Percentiles rank a stretch among this genome's conserved stretches.
phyloP scores from a whole-genome alignment of 1,140 invertebrate species.

The Zaprionus capensis region DNA sequence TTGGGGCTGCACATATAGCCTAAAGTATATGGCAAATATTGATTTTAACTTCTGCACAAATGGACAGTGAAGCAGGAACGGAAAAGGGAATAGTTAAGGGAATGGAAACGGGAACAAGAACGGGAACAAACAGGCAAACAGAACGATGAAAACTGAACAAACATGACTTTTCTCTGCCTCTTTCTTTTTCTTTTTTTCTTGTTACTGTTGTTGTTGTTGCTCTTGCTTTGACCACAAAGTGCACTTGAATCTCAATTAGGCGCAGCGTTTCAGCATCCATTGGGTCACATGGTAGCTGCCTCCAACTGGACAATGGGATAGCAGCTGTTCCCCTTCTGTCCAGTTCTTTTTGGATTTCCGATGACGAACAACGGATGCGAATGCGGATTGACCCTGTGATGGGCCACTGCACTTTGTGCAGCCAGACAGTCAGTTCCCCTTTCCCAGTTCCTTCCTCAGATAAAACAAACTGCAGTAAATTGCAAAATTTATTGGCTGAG shows the following conservation, averaged over 20 bases:
- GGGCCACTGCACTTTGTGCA: constrained; percentile 64
- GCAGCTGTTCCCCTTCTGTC: constrained; percentile 21
- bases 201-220: constrained; percentile 9
- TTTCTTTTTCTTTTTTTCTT: not conserved
- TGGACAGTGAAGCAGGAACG: constrained; percentile 39
- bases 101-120: not conserved
- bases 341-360: not conserved
- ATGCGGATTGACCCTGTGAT: constrained; percentile 58
- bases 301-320: constrained; percentile 41
- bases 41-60: constrained; percentile 56
- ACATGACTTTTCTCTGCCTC: constrained; percentile 43
- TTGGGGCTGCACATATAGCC: not conserved
- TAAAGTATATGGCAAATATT: constrained; percentile 60
- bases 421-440: constrained; percentile 16
- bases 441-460: not conserved
- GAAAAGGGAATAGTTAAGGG: not conserved
- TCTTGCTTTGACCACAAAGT: constrained; percentile 44
- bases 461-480: constrained; percentile 41
- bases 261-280: constrained; percentile 43
- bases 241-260: constrained; percentile 78
- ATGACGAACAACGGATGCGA: constrained; percentile 32
- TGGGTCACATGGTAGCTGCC: constrained; percentile 44
- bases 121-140: constrained; percentile 43
- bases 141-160: constrained; percentile 36
- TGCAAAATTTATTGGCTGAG: constrained; percentile 63